Evolutionary conservation across 1,140 invertebrate genomes (phyloP), one percentile per base, ranked within the genome.

Genomic region (Brevipalpus yothersi): DNA sequence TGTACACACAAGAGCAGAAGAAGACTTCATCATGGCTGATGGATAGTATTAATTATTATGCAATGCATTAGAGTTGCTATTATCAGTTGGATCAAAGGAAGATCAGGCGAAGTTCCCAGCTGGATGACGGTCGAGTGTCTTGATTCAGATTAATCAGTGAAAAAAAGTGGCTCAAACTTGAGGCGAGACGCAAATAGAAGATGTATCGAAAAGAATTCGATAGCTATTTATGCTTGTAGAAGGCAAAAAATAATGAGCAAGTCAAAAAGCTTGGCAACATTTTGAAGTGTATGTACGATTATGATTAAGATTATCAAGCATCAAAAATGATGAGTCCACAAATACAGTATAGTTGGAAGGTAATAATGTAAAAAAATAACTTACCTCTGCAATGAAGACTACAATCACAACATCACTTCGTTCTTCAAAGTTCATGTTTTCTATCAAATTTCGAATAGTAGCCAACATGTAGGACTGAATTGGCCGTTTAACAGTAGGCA

Each of bases 401-500:
- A 96, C 80, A 58, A 96, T 87, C 19, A 94, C 69, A 3, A 82
- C 80, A 65, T 90, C 83, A 39, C 81, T 78, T 51, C 77, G 75
- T 67, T 95, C 89, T 40, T 77, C 74, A 15, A 77, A 71, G 56
- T 74, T 80, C 80, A 94, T 82, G 56, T 81, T 81, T 62, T 81
- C 78, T 21, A 95, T 73, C 4, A 96, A 72, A 71, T 89, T 91
- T 66, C 84, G 79, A n/a, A 94, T 69, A 0, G 90, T 93, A 17
- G 82, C 76, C 67, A 89, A 73, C 31, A 96, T 75, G 71, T 96
- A 95, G 63, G 78, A 86, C 66, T 92, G 85, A 62, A 86, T 82
- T 61, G 88, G 84, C 53, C 90, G 74, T 65, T 81, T 82, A 1
- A 94, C 90, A 0, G 89, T 94, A 1, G 91, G 90, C 40, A 84